A percentile compares a stretch with the other conserved stretches of the same genome.
Conservation (phyloP, 2,797 vertebrate genomes). For the Parauchenoglanis punctatus region DNA sequence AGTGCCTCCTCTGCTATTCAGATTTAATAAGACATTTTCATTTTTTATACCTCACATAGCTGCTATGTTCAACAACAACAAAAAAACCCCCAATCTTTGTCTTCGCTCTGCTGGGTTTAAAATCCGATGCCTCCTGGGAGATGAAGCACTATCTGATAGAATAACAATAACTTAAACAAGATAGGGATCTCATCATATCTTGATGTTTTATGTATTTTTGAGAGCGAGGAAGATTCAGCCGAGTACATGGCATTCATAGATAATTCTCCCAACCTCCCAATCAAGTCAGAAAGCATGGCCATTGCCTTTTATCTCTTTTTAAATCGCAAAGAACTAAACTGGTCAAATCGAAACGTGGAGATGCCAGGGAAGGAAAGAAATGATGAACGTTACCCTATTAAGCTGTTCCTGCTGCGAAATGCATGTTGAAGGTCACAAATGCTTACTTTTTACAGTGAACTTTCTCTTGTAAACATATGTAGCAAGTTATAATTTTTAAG, state of each 20-base stretch:
- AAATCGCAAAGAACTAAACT: slow-evolving; percentile 38
- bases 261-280: not conserved
- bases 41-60: slow-evolving; percentile 43
- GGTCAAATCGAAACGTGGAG: slow-evolving; percentile 8
- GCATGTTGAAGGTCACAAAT: slow-evolving; percentile 20
- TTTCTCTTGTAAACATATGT: slow-evolving; percentile 25
- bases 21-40: slow-evolving; percentile 38
- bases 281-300: not conserved
- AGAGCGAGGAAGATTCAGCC: slow-evolving; percentile 14
- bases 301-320: slow-evolving; percentile 38
- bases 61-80: slow-evolving; percentile 33
- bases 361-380: slow-evolving; percentile 16
- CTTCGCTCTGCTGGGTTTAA: slow-evolving; percentile 27
- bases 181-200: slow-evolving; percentile 37
- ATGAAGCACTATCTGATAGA: slow-evolving; percentile 37
- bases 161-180: slow-evolving; percentile 45
- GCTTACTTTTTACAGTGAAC: slow-evolving; percentile 4
- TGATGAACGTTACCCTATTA: not conserved
- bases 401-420: slow-evolving; percentile 19
- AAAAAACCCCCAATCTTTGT: slow-evolving; percentile 27
- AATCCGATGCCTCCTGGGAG: slow-evolving; percentile 21
- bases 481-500: not conserved
- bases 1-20: slow-evolving; percentile 24
- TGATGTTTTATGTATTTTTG: slow-evolving; percentile 45
- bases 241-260: slow-evolving; percentile 7